These are phyloP conservation scores for Acleris holmiana DNA, from an alignment of 2,888 invertebrate genomes.

Conservation along the genomic window DNA sequence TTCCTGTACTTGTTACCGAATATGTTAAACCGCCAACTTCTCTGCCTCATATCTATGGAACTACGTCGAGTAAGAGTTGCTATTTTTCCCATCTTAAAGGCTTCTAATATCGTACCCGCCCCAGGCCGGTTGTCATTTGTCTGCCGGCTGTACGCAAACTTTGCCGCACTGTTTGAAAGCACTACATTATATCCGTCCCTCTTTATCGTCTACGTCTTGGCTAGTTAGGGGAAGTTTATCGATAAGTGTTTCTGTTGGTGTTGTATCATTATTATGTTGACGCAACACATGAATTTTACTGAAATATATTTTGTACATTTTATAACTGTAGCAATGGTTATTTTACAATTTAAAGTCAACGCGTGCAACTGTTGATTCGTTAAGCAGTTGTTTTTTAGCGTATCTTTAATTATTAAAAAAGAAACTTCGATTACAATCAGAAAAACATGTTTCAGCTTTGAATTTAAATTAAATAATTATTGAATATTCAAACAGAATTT, in stretches of 20 bases:
- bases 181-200: constrained; percentile 79
- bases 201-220: constrained; percentile 66
- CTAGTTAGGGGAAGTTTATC: constrained; percentile 47
- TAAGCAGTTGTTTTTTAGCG: too few relatives aligned
- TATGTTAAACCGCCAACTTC: constrained; percentile 22
- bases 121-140: constrained; percentile 80
- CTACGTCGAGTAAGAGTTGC: constrained; percentile 75
- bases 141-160: constrained; percentile 78
- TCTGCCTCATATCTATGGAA: constrained; percentile 50
- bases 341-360: background rate
- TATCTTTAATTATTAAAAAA: too few relatives aligned
- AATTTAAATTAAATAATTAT: background rate
- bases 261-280: background rate
- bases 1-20: background rate
- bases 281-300: background rate
- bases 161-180: constrained; percentile 80
- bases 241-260: constrained; percentile 34
- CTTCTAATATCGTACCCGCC: constrained; percentile 79
- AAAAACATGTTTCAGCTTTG: too few relatives aligned
- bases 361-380: too few relatives aligned
- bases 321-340: background rate
- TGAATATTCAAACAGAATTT: constrained; percentile 9
- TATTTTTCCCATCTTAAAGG: constrained; percentile 82
- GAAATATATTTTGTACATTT: too few relatives aligned
- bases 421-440: too few relatives aligned